Base-by-base conservation (phyloP, 2,888 invertebrate genomes). In the Cynaeus angustus region DNA sequence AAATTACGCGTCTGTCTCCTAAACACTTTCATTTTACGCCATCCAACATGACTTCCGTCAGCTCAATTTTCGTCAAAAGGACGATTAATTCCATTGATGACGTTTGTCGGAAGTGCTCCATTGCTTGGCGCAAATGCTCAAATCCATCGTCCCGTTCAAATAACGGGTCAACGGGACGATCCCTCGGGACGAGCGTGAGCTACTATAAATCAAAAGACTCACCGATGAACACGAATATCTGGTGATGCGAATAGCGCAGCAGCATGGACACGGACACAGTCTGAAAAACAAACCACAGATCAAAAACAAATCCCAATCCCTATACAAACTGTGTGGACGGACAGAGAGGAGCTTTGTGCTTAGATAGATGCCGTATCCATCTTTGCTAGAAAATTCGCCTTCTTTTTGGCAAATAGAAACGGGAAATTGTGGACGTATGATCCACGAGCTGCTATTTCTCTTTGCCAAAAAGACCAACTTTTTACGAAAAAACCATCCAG, bases 181-280 rank as follows among this genome's bases (percentile, higher is more conserved):
- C 75, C 75, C 76, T 65, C 61, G 72, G 75, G 75, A 71, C 62
- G 72, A 38, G 73, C 77, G 77, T 78, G 77, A 73, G 74, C 76
- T 70, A 73, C 53, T 74, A 75, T 77, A 78, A 76, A 75, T 75
- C 73, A 72, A 75, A 75, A 74, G 70, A 90, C 93, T 93, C 88
- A 97, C 98, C 97, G 80, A 99, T 99, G 83, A 99, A 99, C 72
- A 99, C 92, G 87, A 99, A 99, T 83, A 99, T 99, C 88, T 99
- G 99, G 85, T 99, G 99, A 87, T 99, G 99, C 8, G 99, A 99
- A 86, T 99, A 99, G 56, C 99, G 92, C 78, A 99, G 88, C 78
- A 99, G 87, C 94, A 99, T 98, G 45, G 99, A 99, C 80, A 98
- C 97, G 48, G 98, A 97, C 74, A 99, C 94, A 26, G 99, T 99